Base-by-base conservation (phyloP, 2,888 invertebrate species). In the Acanthosoma haemorrhoidale region DNA sequence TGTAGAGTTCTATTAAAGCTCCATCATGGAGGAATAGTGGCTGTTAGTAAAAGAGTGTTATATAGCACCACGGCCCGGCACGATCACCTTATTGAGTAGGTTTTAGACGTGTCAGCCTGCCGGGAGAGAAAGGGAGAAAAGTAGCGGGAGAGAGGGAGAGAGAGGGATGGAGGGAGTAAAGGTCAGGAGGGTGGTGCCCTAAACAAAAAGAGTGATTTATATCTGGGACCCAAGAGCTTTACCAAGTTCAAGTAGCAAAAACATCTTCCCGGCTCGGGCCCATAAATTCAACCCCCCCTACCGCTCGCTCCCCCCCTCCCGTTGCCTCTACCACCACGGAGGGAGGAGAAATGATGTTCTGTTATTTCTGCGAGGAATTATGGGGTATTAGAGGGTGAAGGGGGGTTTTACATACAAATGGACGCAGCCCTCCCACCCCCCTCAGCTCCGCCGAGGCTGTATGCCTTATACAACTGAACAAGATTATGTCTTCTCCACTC, bases 331-430 rank as follows among this genome's bases (percentile, higher is more conserved):
- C 63, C 25, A 4, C 39, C n/a, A 18, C 9, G 6, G 18, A 21
- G 31, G 43, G 67, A 43, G 43, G 66, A 72, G 72, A 71, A 72
- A 72, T 72, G 72, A 72, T 72, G 72, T 71, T 71, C 71, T 73
- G 72, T 73, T 73, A 73, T 72, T 73, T 73, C 73, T 73, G 73
- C 69, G 68, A 70, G 74, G 74, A 74, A 74, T 74, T 74, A 74
- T 74, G 74, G 72, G 72, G 74, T 74, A 74, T 74, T 74, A 74
- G 72, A 66, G 68, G 69, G 32, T 61, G 43, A 38, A 63, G 61
- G 64, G 36, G 67, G 72, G 72, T 68, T 72, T 72, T 72, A 72
- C 72, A 72, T 68, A 68, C 68, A 68, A 68, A 68, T 68, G 68
- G 68, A 34, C 36, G 63, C 16, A 38, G 32, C 25, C 59, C 59